These are phyloP conservation scores for Atrina japonica DNA, from an alignment of 2,888 invertebrate genomes.

Conservation along the genomic window DNA sequence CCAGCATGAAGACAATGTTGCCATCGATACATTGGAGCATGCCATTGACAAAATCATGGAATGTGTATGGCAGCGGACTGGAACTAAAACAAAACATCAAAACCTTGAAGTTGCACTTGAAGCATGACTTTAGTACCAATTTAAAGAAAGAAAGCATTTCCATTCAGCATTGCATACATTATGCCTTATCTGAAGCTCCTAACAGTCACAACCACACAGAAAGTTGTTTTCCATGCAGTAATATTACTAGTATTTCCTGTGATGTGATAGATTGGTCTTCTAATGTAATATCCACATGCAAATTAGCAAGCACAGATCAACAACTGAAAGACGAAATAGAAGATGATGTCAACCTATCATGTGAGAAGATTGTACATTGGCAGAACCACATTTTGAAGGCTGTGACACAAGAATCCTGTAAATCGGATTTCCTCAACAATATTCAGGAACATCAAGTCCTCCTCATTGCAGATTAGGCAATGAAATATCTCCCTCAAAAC, in stretches of 20 bases:
- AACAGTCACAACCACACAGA: constrained; percentile 15
- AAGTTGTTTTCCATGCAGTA: constrained; percentile 10
- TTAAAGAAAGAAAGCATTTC: constrained; percentile 2
- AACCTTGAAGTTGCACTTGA: neutral
- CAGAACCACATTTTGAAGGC: constrained; percentile 8
- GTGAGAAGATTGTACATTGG: constrained; percentile 14
- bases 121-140: constrained; percentile 18
- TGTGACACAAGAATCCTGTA: constrained; percentile 13
- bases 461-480: constrained; percentile 18
- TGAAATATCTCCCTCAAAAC: constrained; percentile 23
- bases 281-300: neutral
- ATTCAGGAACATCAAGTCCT: constrained; percentile 7
- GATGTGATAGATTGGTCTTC: constrained; percentile 1
- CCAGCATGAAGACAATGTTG: neutral
- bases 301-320: neutral
- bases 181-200: constrained; percentile 20
- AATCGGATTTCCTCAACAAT: neutral
- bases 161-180: constrained; percentile 27
- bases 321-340: constrained; percentile 21
- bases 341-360: constrained; percentile 7
- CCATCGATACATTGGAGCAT: constrained; percentile 6
- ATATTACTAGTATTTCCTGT: constrained; percentile 5
- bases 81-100: neutral
- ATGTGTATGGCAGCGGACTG: neutral
- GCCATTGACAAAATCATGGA: too few relatives aligned